Evolutionary conservation across 2,888 invertebrate species (phyloP).

Genomic region (Allolobophora icterica): DNA sequence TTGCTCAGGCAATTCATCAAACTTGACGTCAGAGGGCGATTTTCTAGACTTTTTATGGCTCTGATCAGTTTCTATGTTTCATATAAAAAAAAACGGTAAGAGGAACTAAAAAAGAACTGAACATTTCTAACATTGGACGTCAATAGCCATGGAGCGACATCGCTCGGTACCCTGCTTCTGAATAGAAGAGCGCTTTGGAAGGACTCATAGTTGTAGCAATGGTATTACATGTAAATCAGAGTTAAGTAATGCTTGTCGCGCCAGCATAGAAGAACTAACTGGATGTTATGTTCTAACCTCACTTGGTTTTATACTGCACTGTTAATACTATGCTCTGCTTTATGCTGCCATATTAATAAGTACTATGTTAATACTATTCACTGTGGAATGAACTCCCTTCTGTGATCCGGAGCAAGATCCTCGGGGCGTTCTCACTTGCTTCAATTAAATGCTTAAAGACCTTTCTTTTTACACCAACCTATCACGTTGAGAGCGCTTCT

Average conservation of each 20-base stretch:
- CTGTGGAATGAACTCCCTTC: too few relatives aligned
- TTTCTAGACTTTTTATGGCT: neutral
- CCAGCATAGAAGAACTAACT: neutral
- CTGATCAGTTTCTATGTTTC: neutral
- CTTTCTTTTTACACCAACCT: too few relatives aligned
- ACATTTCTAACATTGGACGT: neutral
- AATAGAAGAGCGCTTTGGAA: too few relatives aligned
- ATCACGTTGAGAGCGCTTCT: too few relatives aligned
- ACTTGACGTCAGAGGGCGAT: neutral
- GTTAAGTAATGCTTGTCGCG: neutral
- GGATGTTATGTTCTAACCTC: neutral
- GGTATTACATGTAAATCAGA: neutral
- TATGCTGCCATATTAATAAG: too few relatives aligned
- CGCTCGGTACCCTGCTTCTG: neutral
- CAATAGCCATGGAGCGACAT: neutral
- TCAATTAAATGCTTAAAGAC: too few relatives aligned
- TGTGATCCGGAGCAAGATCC: too few relatives aligned
- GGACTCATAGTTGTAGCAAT: neutral
- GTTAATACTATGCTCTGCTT: too few relatives aligned
- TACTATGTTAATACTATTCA: too few relatives aligned
- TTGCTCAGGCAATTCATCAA: neutral
- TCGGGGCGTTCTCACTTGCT: too few relatives aligned
- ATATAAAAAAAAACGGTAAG: neutral
- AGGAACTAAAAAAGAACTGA: neutral
- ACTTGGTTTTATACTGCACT: too few relatives aligned